Evolutionary conservation across 2,888 invertebrate genomes (phyloP).

Genomic region (Idaea biselata): DNA sequence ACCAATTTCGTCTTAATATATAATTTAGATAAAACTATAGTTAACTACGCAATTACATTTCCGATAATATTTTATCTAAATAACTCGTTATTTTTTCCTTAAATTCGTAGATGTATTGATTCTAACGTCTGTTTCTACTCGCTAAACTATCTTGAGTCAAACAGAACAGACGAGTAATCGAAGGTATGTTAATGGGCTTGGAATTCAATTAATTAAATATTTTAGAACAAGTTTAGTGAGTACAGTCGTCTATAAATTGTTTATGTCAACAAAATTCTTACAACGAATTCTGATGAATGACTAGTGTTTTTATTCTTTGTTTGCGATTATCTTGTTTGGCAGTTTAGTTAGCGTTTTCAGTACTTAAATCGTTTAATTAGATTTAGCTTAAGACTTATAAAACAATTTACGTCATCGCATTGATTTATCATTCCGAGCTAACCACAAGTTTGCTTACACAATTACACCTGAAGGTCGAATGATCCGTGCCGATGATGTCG

Average conservation of each 20-base stretch:
- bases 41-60: not conserved
- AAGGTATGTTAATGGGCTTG: conserved; percentile 15
- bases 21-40: not conserved
- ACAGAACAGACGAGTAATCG: conserved; percentile 15
- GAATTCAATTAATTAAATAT: conserved; percentile 12
- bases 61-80: not conserved
- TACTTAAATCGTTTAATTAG: conserved; percentile 29
- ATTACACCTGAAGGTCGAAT: conserved; percentile 54
- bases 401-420: conserved; percentile 28
- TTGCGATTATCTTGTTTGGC: not conserved
- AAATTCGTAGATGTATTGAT: not conserved
- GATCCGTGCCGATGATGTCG: conserved; percentile 44
- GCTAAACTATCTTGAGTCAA: conserved; percentile 5
- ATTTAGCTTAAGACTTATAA: conserved; percentile 21
- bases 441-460: conserved; percentile 30
- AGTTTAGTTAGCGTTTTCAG: conserved; percentile 8
- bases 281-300: not conserved
- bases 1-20: conserved; percentile 3
- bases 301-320: not conserved
- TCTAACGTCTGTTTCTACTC: not conserved
- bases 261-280: not conserved
- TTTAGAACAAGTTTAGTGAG: conserved; percentile 8
- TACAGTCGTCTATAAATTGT: not conserved
- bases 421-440: conserved; percentile 24
- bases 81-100: not conserved